Percentiles rank a stretch among this genome's conserved stretches.
phyloP scores from a whole-genome alignment of 2,888 invertebrate species.

The Caenorhabditis imperialis region DNA sequence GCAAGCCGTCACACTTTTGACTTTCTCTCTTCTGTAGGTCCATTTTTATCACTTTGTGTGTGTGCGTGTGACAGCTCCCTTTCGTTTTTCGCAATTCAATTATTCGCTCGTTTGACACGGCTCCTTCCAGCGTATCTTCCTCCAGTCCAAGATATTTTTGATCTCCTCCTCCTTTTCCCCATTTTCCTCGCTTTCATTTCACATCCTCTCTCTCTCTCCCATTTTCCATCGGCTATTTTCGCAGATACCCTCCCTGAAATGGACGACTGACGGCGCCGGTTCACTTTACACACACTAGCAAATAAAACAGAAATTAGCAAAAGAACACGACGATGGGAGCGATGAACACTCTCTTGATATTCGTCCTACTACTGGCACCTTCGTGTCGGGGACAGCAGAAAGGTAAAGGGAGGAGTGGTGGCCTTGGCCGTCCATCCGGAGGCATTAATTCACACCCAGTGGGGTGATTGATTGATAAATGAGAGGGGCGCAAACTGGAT shows the following conservation, averaged over 20 bases:
- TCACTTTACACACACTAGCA: conserved; percentile 6
- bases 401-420: no score
- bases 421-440: not conserved
- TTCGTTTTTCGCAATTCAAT: conserved; percentile 34
- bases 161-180: conserved; percentile 25
- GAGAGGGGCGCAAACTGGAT: conserved; percentile 7
- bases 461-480: conserved; percentile 28
- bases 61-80: no score
- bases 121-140: conserved; percentile 13
- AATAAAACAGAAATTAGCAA: conserved; percentile 7
- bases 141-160: conserved; percentile 36
- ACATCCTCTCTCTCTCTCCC: conserved; percentile 15
- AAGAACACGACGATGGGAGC: conserved; percentile 41
- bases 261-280: conserved; percentile 39
- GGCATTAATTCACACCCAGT: conserved; percentile 40
- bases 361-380: conserved; percentile 36
- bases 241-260: conserved; percentile 43
- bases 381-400: conserved; percentile 44
- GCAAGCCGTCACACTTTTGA: not conserved
- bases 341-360: conserved; percentile 23
- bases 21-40: no score
- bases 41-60: no score
- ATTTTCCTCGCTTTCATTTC: conserved; percentile 3
- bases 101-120: conserved; percentile 49
- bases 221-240: conserved; percentile 20